Evolutionary conservation across 2,113 vertebrate species (phyloP).

Genomic region (Isurus oxyrinchus): DNA sequence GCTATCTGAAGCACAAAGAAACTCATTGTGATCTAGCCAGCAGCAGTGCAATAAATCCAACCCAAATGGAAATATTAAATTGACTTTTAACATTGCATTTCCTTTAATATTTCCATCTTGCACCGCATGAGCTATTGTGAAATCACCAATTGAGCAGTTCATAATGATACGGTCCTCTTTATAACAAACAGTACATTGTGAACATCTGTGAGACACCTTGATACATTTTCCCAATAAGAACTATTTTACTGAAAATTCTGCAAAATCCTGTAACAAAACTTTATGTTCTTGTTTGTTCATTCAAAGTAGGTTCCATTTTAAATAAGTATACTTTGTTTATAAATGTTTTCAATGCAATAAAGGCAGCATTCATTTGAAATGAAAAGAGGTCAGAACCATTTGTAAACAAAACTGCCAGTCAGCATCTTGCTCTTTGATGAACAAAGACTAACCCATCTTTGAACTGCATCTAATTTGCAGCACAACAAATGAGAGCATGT

Average conservation of each 20-base stretch:
- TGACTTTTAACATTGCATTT: background rate
- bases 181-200: background rate
- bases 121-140: background rate
- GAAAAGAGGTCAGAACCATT: background rate
- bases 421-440: background rate
- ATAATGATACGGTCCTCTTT: background rate
- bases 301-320: background rate
- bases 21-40: slow-evolving; percentile 31
- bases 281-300: background rate
- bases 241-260: background rate
- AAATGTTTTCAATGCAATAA: background rate
- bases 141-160: background rate
- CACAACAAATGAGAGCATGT: background rate
- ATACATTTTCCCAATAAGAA: background rate
- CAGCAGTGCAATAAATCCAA: background rate
- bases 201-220: background rate
- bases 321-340: background rate
- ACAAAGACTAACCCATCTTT: background rate
- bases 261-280: background rate
- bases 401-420: slow-evolving; percentile 21
- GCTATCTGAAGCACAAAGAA: slow-evolving; percentile 31
- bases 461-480: background rate
- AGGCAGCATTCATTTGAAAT: background rate
- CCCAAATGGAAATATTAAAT: slow-evolving; percentile 30
- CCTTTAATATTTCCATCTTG: slow-evolving; percentile 17